phyloP scores from a whole-genome alignment of 1,140 invertebrate species.

The Prorops nasuta region DNA sequence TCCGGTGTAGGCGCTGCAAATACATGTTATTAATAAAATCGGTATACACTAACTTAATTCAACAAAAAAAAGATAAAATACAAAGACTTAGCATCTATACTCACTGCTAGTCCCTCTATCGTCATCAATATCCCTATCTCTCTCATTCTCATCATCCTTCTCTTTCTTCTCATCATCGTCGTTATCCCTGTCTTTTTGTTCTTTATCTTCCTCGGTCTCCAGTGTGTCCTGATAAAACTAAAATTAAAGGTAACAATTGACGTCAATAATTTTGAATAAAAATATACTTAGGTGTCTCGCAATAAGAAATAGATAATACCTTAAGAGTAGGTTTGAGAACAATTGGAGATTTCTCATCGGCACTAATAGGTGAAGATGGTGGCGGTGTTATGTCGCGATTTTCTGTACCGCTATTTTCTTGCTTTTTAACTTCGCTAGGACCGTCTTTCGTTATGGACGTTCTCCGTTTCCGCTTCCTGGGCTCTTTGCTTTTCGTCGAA shows the following conservation, averaged over 20 bases:
- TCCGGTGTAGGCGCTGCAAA: constrained; percentile 38
- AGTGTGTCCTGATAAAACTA: constrained; percentile 92
- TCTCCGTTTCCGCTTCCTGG: constrained; percentile 74
- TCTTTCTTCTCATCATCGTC: constrained; percentile 43
- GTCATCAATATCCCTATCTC: constrained; percentile 29
- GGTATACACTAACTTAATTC: not conserved
- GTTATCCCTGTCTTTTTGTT: constrained; percentile 46
- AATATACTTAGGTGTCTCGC: not conserved
- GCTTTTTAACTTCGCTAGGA: constrained; percentile 57
- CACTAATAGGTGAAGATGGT: constrained; percentile 48
- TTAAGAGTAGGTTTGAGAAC: constrained; percentile 57
- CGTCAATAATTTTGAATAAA: not conserved
- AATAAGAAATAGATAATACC: constrained; percentile 39
- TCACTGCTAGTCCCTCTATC: constrained; percentile 35
- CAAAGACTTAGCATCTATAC: constrained; percentile 10
- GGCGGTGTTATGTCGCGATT: constrained; percentile 44
- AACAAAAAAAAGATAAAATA: not conserved
- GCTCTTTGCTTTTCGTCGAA: constrained; percentile 71
- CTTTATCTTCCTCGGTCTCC: constrained; percentile 65
- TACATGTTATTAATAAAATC: not conserved
- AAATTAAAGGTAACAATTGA: constrained; percentile 29
- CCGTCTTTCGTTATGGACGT: constrained; percentile 65
- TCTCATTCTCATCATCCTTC: constrained; percentile 31
- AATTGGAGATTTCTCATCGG: constrained; percentile 59
- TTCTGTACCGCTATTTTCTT: constrained; percentile 45